Evolutionary conservation across 2,888 invertebrate species (phyloP), one percentile per base, ranked within the genome.

Genomic region (Melanchra persicariae): DNA sequence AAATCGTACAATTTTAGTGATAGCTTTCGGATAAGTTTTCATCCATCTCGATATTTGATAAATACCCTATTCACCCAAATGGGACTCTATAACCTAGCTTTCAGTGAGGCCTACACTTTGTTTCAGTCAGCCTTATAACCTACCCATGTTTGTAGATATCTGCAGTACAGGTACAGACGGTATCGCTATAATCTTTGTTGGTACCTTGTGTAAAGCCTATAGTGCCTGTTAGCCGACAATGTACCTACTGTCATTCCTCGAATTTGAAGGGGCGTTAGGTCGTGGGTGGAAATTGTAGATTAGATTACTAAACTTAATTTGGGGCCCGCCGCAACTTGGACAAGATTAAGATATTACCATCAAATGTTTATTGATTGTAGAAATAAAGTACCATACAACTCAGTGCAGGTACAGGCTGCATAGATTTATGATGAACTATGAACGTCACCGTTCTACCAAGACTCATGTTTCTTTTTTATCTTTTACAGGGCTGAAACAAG

Each of bases 401-500:
- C 1, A 30, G 19, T 47, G n/a, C 12, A 51, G 54, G 7, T 12
- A 30, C 7, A 34, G 30, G 17, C 47, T 6, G 17, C 5, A 5
- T 30, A 60, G 12, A 19, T 26, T 40, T 34, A 30, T 24, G 22
- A 30, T 51, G 15, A 15, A 24, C 40, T n/a, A n/a, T 26, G 22
- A 30, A 24, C 10, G 49, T 15, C 9, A 68, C 0, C 15, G 8
- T 3, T 2, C 12, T 45, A 26, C 3, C 19, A 26, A 40, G 17
- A 34, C 45, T 71, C 22, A 76, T 60, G 10, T 45, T 30, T n/a
- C n/a, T n/a, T 7, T 63, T 43, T 26, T 69, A 26, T 63, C 79
- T 78, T 55, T 88, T 87, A n/a, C 88, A 93, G 94, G 75, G 79
- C 82, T 83, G 74, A 82, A 77, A 51, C 81, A 91, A 79, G 61